Conservation (phyloP, 1,140 invertebrate species). For the Pseudomyrmex gracilis region DNA sequence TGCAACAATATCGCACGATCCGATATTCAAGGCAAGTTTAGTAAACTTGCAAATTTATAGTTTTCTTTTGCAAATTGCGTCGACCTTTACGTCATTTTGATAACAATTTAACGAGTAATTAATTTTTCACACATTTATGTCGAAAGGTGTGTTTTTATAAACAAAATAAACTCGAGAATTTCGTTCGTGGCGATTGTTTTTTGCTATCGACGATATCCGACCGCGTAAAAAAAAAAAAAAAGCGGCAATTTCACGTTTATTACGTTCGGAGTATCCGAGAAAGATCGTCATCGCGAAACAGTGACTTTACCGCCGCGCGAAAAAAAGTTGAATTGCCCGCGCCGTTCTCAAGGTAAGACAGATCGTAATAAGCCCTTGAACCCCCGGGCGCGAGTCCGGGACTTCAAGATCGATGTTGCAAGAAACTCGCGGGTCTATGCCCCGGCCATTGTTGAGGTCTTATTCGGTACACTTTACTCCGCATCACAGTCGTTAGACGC, state of each 20-base stretch:
- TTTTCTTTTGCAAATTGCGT: background rate
- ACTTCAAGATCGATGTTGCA: constrained; percentile 70
- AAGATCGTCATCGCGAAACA: constrained; percentile 58
- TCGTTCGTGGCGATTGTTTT: background rate
- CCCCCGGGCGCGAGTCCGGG: constrained; percentile 57
- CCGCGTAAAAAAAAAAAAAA: constrained; percentile 14
- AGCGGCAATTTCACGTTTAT: constrained; percentile 35
- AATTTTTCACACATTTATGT: background rate
- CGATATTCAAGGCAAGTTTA: background rate
- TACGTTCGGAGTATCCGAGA: constrained; percentile 9
- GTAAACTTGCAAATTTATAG: background rate
- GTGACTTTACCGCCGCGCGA: constrained; percentile 63
- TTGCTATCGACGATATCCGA: background rate
- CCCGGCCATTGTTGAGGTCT: constrained; percentile 65
- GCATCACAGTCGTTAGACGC: constrained; percentile 63
- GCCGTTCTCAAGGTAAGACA: constrained; percentile 72
- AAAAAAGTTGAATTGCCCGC: constrained; percentile 67
- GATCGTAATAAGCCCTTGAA: constrained; percentile 72
- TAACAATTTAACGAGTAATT: background rate
- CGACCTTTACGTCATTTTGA: background rate
- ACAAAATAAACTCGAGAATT: background rate
- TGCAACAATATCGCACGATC: background rate
- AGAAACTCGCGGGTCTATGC: constrained; percentile 62
- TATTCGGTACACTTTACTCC: constrained; percentile 54
- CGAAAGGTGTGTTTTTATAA: background rate